Evolutionary conservation across 2,888 invertebrate species (phyloP), one percentile per base, ranked within the genome.

Genomic region (Agrilus mali): DNA sequence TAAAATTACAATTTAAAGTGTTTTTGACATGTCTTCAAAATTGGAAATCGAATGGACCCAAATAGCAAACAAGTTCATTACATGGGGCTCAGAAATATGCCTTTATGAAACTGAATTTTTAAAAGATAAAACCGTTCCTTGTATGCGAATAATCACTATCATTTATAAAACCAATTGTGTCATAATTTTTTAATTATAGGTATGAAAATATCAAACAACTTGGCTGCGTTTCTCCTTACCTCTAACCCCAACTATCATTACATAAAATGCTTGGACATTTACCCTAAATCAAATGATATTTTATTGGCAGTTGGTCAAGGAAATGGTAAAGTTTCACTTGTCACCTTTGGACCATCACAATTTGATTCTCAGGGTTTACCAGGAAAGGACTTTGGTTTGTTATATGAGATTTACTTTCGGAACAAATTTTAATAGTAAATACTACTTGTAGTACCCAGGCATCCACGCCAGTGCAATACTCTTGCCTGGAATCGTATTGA

Each of bases 41-140:
- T 70, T 85, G 50, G 90, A 93, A 59, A 77, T 92, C 32, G 78
- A 83, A 58, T 94, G 93, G 93, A 87, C 90, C 27, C 90, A 90
- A 1, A 76, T 80, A 43, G 72, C 76, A 51, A 79, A 92, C 57
- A 86, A 86, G 61, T 93, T 93, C 60, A 79, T 93, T 50, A 82
- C 89, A 40, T 92, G 90, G 86, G 88, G 90, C 35, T 82, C 89
- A 42, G 90, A 93, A 60, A 82, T 95, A 60, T 83, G 78, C 64
- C 70, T 94, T 40, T 93, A 92, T 62, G 86, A 90, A 71, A 78
- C 86, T 17, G 71, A 74, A 50, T 69, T 73, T 35, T 65, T 76
- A 31, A 74, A 75, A 62, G 78, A 81, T 53, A 71, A 72, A 37
- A 68, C 71, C 27, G 59, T 61, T 46, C 63, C 69, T 38, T 47